A percentile compares a stretch with the other conserved stretches of the same genome.
phyloP scores from a whole-genome alignment of 2,113 vertebrate genomes.

The Ceyx margarethae region DNA sequence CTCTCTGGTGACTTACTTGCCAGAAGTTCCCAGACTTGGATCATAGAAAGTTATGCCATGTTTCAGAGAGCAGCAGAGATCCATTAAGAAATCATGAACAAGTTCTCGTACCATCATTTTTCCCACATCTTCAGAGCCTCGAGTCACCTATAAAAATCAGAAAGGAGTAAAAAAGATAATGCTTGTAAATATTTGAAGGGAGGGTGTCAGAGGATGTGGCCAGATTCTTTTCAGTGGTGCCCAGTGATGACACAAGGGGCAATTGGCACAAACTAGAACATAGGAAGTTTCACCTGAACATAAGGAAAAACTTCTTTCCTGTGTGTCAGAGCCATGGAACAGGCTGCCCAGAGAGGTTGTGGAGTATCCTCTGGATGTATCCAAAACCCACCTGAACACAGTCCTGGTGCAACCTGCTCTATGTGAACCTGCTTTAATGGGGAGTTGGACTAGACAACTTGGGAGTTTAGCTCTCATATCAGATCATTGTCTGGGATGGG shows the following conservation, averaged over 20 bases:
- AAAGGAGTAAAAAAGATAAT: neutral
- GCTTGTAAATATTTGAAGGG: neutral
- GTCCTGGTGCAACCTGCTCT: neutral
- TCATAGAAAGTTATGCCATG: conserved; percentile 94
- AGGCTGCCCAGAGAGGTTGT: neutral
- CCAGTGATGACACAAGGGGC: neutral
- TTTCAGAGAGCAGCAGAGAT: conserved; percentile 92
- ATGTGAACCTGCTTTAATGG: neutral
- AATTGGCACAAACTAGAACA: neutral
- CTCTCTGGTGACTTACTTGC: conserved; percentile 73
- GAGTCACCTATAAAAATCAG: conserved; percentile 28
- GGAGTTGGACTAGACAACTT: neutral
- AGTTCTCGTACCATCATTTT: conserved; percentile 81
- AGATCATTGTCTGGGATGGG: neutral
- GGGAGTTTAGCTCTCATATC: neutral
- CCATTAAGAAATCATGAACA: conserved; percentile 86
- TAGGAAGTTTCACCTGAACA: neutral
- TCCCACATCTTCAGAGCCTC: conserved; percentile 73
- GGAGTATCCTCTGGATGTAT: neutral
- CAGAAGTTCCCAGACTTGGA: conserved; percentile 85
- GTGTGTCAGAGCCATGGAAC: neutral
- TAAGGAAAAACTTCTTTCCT: neutral
- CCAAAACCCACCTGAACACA: neutral
- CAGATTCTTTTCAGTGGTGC: neutral
- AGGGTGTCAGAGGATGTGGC: neutral